Evolutionary conservation across 2,797 vertebrate genomes (phyloP).

Genomic region (Melanotaenia trifasciata): DNA sequence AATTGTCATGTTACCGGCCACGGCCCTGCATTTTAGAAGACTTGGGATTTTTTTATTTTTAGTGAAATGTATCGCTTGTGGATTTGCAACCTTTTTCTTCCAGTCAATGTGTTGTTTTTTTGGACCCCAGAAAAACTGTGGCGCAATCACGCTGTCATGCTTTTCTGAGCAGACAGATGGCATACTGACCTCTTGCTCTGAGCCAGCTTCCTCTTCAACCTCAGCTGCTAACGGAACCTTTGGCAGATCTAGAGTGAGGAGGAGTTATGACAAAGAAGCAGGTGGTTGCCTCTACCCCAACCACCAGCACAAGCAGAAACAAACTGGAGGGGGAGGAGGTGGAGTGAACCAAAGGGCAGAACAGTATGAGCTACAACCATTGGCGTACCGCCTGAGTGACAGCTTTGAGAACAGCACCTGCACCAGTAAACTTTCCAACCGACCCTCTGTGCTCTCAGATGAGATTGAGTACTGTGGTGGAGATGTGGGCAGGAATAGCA

Average conservation of each 20-base stretch:
- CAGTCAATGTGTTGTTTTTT: slow-evolving; percentile 98
- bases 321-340: slow-evolving; percentile 44
- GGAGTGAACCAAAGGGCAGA: slow-evolving; percentile 81
- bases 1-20: slow-evolving; percentile 94
- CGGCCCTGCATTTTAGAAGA: slow-evolving; percentile 92
- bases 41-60: slow-evolving; percentile 95
- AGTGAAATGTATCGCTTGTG: slow-evolving; percentile 96
- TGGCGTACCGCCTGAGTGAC: slow-evolving; percentile 93
- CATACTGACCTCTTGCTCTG: slow-evolving; percentile 69
- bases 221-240: slow-evolving; percentile 85
- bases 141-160: slow-evolving; percentile 89
- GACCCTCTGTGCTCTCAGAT: slow-evolving; percentile 94
- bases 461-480: slow-evolving; percentile 89
- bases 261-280: slow-evolving; percentile 77
- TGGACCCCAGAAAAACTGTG: slow-evolving; percentile 94
- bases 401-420: slow-evolving; percentile 99
- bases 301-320: slow-evolving; percentile 77
- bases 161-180: slow-evolving; percentile 80
- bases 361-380: slow-evolving; percentile 95
- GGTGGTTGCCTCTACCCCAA: slow-evolving; percentile 81
- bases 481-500: slow-evolving; percentile 67
- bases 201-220: slow-evolving; percentile 75
- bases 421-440: slow-evolving; percentile 96
- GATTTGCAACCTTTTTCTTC: slow-evolving; percentile 98
- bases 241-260: slow-evolving; percentile 76